Conservation (phyloP, 2,113 vertebrate species). For the Corythaixoides concolor region DNA sequence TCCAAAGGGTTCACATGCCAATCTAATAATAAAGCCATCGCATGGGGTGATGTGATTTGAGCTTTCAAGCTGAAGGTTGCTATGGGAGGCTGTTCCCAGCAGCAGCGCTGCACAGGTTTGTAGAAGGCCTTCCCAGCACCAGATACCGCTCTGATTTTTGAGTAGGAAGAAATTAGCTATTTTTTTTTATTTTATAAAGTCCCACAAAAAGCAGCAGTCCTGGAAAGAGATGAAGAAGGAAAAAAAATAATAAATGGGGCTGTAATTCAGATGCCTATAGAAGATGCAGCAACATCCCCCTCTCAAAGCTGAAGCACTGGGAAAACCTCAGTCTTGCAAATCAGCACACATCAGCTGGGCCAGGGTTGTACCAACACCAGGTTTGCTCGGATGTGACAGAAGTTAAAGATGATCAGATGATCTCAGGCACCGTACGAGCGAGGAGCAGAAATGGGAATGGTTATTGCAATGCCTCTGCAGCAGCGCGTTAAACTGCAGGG, state of each 20-base stretch:
- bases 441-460: background rate
- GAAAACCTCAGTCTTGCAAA: background rate
- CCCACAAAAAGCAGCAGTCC: background rate
- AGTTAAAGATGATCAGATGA: background rate
- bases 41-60: conserved; percentile 16
- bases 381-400: background rate
- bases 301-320: background rate
- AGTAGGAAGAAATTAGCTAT: background rate
- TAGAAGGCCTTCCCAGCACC: background rate
- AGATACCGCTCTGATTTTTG: background rate
- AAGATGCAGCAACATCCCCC: background rate
- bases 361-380: background rate
- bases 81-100: conserved; percentile 38
- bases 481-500: background rate
- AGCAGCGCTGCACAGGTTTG: background rate
- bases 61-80: conserved; percentile 43
- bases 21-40: conserved; percentile 30
- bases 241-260: background rate
- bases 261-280: background rate
- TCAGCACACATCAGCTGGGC: background rate
- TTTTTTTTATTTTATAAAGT: background rate
- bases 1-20: conserved; percentile 18
- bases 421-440: fast-evolving
- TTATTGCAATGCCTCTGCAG: background rate
- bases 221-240: background rate